Base-by-base conservation (phyloP, 2,888 invertebrate genomes). In the Eilema caniola region DNA sequence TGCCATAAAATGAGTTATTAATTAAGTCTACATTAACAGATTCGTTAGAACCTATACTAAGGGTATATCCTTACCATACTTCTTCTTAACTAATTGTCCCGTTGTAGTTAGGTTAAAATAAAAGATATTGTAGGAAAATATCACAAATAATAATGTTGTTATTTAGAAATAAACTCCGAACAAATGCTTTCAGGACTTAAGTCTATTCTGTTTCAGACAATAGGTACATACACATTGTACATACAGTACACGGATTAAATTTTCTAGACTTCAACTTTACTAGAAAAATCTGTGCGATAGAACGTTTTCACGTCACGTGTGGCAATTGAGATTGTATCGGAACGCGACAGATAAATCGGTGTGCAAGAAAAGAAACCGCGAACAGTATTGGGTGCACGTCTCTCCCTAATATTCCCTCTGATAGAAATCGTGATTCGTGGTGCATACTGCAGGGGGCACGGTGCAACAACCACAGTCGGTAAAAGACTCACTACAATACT, bases 401-500 rank as follows among this genome's bases (percentile, higher is more conserved):
- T 66, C 76, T 70, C 70, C 73, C 76, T 79, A 83, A 79, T 79
- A 86, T 82, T 78, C 69, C 77, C 72, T 67, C 77, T 79, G 81
- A 83, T 83, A 77, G 78, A 74, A 69, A 63, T 67, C 57, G 69
- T 62, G 70, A 69, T 70, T 77, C 75, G 76, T 77, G 75, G 76
- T 75, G 70, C 74, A 69, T 69, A 53, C 66, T 56, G 31, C 14
- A 16, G 33, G 56, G 28, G 23, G 66, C 57, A 57, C 23, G 11
- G 28, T 31, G 75, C 69, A 72, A 74, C 73, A 69, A 71, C 75
- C 76, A 77, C 74, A 81, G 78, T 75, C 77, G 80, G 76, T 62
- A 70, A 66, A 77, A 84, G 81, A 84, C 77, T 79, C 76, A 79
- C 75, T 73, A 78, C 77, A 83, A 86, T 83, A 79, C 79, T 74